Conservation (phyloP, 2,113 vertebrate species). For the Takifugu flavidus region DNA sequence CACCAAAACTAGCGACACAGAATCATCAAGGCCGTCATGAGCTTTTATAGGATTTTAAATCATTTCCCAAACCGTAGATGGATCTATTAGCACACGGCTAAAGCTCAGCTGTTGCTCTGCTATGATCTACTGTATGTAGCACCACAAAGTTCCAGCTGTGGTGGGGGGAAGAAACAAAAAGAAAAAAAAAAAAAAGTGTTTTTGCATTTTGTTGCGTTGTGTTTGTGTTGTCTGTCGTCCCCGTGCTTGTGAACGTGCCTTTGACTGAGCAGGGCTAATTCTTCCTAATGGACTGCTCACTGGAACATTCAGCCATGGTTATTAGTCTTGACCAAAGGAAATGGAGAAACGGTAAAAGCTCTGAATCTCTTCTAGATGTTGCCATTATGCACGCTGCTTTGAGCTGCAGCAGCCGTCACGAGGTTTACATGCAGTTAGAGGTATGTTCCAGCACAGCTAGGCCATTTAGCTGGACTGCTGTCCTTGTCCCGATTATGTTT, state of each 20-base stretch:
- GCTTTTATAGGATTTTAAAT: no score
- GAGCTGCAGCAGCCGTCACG: constrained; percentile 4
- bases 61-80: no score
- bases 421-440: no score
- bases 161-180: neutral
- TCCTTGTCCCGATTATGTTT: no score
- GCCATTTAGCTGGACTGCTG: no score
- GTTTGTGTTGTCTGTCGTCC: constrained; percentile 23
- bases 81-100: no score
- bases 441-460: no score
- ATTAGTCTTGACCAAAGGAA: constrained; percentile 44
- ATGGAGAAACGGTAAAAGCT: constrained; percentile 24
- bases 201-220: constrained; percentile 4
- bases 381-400: constrained; percentile 6
- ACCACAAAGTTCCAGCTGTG: neutral
- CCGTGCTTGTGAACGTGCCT: constrained; percentile 54
- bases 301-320: constrained; percentile 33
- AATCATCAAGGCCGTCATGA: no score
- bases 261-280: constrained; percentile 33
- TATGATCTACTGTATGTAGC: no score
- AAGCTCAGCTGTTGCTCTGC: no score
- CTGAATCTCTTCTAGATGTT: constrained; percentile 14
- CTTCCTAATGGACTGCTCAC: constrained; percentile 8
- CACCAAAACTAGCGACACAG: no score
- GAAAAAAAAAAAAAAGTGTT: neutral